Conservation (phyloP, 2,113 vertebrate genomes). For the Rostratula benghalensis region DNA sequence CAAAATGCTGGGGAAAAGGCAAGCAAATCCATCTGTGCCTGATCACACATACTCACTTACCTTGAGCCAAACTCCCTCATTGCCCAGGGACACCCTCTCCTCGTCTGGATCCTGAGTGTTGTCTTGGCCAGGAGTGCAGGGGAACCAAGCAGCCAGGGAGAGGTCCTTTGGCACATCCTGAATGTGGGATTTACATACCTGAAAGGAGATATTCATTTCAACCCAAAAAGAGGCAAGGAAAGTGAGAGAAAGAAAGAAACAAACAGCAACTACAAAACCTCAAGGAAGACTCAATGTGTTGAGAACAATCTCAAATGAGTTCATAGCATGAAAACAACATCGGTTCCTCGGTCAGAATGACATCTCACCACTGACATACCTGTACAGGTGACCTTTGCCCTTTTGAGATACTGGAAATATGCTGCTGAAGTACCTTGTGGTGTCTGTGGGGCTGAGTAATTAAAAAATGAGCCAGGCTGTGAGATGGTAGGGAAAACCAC, state of each 20-base stretch:
- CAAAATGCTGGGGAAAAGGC: not conserved
- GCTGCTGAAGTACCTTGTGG: not conserved
- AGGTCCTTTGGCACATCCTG: constrained; percentile 67
- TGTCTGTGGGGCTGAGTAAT: not conserved
- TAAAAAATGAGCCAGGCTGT: not conserved
- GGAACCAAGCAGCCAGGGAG: constrained; percentile 83
- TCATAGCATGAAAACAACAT: not conserved
- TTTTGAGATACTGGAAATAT: not conserved
- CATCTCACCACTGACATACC: not conserved
- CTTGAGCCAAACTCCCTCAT: constrained; percentile 83
- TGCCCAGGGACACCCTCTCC: constrained; percentile 40
- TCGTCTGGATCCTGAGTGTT: constrained; percentile 49
- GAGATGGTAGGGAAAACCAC: not conserved
- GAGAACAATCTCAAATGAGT: not conserved
- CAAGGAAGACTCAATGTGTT: not conserved
- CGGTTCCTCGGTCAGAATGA: not conserved
- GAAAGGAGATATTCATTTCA: constrained; percentile 20
- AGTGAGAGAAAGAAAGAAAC: not conserved
- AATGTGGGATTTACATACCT: constrained; percentile 83
- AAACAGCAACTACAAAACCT: not conserved
- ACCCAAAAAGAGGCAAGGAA: not conserved
- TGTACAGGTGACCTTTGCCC: not conserved
- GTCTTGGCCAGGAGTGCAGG: constrained; percentile 75
- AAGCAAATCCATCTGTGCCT: not conserved
- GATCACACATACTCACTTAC: constrained; percentile 63